Conservation (phyloP, 2,888 invertebrate genomes). For the Girardia tigrina region DNA sequence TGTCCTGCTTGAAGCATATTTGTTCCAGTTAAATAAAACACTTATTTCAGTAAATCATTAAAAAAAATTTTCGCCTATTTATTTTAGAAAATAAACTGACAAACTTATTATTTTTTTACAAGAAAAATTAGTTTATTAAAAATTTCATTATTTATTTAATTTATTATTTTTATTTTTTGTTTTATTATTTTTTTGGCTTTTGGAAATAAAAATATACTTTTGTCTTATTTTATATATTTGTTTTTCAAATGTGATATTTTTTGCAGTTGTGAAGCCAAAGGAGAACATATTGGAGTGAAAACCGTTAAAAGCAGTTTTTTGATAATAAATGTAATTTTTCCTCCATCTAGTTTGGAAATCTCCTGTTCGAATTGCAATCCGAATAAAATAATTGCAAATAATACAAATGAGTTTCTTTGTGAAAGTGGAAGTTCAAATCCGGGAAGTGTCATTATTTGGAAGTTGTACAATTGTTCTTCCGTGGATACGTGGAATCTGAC, state of each 20-base stretch:
- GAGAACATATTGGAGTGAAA: background rate
- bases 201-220: too few relatives aligned
- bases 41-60: background rate
- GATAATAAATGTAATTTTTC: slow-evolving; percentile 14
- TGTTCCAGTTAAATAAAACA: background rate
- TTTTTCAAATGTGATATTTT: too few relatives aligned
- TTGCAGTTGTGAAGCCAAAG: slow-evolving; percentile 5
- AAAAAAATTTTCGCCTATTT: too few relatives aligned
- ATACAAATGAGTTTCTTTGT: background rate
- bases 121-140: too few relatives aligned
- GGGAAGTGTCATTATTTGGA: background rate
- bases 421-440: background rate
- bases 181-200: too few relatives aligned
- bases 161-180: too few relatives aligned
- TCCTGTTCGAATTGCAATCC: background rate
- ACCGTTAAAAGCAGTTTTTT: slow-evolving; percentile 12
- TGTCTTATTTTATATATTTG: too few relatives aligned
- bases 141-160: too few relatives aligned
- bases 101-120: too few relatives aligned
- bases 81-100: too few relatives aligned
- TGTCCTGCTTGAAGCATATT: background rate
- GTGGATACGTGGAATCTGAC: background rate
- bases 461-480: background rate
- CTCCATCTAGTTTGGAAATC: background rate
- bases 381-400: background rate